Evolutionary conservation across 2,888 invertebrate genomes (phyloP).

Genomic region (Aromia moschata): DNA sequence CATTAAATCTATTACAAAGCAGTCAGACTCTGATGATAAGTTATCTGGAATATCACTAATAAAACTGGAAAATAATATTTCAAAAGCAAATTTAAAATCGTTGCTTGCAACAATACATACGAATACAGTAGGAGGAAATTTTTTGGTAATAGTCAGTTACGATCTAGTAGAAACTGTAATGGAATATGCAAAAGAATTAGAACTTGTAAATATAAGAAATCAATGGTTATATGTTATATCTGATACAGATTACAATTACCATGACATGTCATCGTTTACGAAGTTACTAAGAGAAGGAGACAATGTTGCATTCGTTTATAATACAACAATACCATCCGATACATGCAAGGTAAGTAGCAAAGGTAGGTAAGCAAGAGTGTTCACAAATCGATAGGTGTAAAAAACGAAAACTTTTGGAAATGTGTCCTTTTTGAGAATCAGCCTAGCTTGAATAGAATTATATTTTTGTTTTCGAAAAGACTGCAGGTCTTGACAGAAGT

Average conservation of each 20-base stretch:
- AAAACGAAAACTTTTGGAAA: no score
- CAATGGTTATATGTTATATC: constrained; percentile 86
- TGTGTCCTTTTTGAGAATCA: no score
- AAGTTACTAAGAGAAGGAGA: constrained; percentile 77
- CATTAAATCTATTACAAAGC: constrained; percentile 67
- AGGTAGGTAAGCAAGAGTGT: no score
- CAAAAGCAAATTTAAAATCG: constrained; percentile 31
- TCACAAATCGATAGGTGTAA: no score
- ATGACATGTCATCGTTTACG: constrained; percentile 67
- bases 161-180: constrained; percentile 72
- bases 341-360: constrained; percentile 67
- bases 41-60: constrained; percentile 56
- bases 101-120: constrained; percentile 53
- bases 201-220: constrained; percentile 75
- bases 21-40: constrained; percentile 41
- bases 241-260: constrained; percentile 65
- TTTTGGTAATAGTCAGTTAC: constrained; percentile 71
- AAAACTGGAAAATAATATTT: constrained; percentile 47
- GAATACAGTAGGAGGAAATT: constrained; percentile 61
- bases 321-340: constrained; percentile 66
- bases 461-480: no score
- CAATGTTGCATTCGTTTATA: constrained; percentile 81
- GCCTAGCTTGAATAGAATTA: no score
- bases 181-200: constrained; percentile 72
- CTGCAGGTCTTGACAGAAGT: no score